Evolutionary conservation across 2,888 invertebrate genomes (phyloP).

Genomic region (Glaucopsyche alexis): DNA sequence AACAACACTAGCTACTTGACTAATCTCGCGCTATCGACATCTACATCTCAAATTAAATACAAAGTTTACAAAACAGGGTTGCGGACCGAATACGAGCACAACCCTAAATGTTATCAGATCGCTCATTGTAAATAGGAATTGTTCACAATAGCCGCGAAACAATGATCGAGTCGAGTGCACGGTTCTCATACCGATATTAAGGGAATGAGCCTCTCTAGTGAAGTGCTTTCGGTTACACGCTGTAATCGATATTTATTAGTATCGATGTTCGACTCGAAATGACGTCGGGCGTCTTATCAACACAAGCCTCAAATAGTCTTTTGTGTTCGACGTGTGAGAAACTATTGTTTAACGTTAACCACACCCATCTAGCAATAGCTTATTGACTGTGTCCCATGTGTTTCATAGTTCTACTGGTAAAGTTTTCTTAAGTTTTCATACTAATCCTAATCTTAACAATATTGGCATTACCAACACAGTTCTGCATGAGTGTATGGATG

Average conservation of each 20-base stretch:
- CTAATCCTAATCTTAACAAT: not conserved
- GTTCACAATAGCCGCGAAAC: conserved; percentile 44
- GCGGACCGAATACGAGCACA: conserved; percentile 32
- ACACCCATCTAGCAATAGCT: not conserved
- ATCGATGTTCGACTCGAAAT: conserved; percentile 38
- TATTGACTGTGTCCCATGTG: not conserved
- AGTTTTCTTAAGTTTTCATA: not conserved
- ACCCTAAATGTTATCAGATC: conserved; percentile 40
- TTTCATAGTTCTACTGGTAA: not conserved
- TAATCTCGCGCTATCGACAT: conserved; percentile 37
- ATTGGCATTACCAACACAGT: not conserved
- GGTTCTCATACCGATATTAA: conserved; percentile 41
- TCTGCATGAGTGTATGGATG: not conserved
- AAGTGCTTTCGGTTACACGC: conserved; percentile 42
- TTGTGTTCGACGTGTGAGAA: conserved; percentile 6
- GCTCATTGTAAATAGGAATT: conserved; percentile 40
- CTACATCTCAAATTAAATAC: conserved; percentile 42
- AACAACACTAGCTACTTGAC: conserved; percentile 36
- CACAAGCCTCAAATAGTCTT: conserved; percentile 25
- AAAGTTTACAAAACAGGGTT: conserved; percentile 42
- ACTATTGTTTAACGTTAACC: not conserved
- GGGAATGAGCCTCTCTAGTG: conserved; percentile 47
- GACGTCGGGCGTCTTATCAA: conserved; percentile 32
- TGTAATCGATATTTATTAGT: conserved; percentile 67
- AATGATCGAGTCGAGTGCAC: conserved; percentile 43